These are phyloP conservation scores for Pelecanus crispus DNA, from an alignment of 2,113 vertebrate genomes.

Conservation along the genomic window DNA sequence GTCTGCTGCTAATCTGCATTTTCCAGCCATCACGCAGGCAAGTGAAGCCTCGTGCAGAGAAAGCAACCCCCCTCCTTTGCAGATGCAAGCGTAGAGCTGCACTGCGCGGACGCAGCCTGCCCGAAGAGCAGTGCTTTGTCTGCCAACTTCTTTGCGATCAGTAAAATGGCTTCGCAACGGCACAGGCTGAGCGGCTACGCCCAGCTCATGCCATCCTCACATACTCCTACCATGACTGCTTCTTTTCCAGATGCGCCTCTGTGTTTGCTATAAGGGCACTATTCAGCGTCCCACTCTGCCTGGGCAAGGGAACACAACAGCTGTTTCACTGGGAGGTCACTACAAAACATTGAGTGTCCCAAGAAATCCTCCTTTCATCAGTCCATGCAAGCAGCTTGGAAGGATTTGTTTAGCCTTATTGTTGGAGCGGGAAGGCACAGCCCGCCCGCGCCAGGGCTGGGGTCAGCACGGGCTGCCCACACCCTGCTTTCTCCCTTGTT, in stretches of 20 bases:
- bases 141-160: background rate
- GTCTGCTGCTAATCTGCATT: background rate
- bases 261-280: constrained; percentile 58
- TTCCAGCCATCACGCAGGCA: background rate
- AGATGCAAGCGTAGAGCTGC: accelerated
- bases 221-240: constrained; percentile 56
- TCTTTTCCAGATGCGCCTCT: constrained; percentile 62
- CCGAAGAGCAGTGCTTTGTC: background rate
- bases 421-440: constrained; percentile 56
- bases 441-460: constrained; percentile 21
- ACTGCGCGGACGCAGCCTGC: background rate
- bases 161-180: background rate
- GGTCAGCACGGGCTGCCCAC: constrained; percentile 28
- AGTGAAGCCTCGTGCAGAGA: background rate
- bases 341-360: constrained; percentile 68
- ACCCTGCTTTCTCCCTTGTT: constrained; percentile 37
- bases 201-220: constrained; percentile 48
- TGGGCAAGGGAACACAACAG: constrained; percentile 69
- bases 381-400: constrained; percentile 54
- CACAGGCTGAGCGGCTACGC: constrained; percentile 3
- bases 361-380: constrained; percentile 71
- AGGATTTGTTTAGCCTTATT: constrained; percentile 66
- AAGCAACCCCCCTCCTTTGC: background rate
- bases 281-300: constrained; percentile 71
- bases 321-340: constrained; percentile 66